Conservation (phyloP, 2,113 vertebrate species). For the Pipa parva region DNA sequence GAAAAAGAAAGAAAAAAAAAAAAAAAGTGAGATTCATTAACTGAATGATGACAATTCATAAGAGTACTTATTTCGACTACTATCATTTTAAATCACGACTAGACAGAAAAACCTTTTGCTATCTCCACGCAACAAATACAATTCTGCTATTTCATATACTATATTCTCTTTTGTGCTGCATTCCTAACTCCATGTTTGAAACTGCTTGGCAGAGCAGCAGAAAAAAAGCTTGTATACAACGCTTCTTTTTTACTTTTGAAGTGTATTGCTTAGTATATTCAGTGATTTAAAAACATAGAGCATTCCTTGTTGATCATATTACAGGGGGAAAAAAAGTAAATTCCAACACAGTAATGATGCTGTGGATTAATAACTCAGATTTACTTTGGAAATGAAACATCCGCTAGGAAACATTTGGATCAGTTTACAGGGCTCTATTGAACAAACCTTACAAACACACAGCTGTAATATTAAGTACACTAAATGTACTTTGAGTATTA, state of each 20-base stretch:
- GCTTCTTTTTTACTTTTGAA: conserved; percentile 42
- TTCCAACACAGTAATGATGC: conserved; percentile 67
- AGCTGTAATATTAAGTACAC: conserved; percentile 70
- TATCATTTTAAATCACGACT: not conserved
- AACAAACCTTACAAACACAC: conserved; percentile 69
- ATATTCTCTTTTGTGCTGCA: not conserved
- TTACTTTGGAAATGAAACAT: conserved; percentile 75
- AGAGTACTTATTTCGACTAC: not conserved
- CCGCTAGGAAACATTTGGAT: conserved; percentile 75
- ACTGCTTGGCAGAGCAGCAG: conserved; percentile 17
- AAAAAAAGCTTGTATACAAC: conserved; percentile 11
- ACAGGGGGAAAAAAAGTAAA: conserved; percentile 57
- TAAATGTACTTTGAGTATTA: conserved; percentile 50
- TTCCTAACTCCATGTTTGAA: conserved; percentile 21
- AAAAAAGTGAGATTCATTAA: not conserved
- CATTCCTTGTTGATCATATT: conserved; percentile 65
- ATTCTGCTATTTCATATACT: not conserved
- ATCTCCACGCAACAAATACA: too few relatives aligned
- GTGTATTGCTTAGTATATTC: conserved; percentile 55
- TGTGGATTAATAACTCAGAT: conserved; percentile 71
- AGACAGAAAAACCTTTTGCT: not conserved
- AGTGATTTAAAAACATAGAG: conserved; percentile 56
- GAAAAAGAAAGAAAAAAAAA: conserved; percentile 26
- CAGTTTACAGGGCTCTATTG: conserved; percentile 72
- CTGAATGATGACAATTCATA: not conserved